These are phyloP conservation scores for Bombycilla garrulus DNA, from an alignment of 2,113 vertebrate genomes.

Conservation along the genomic window DNA sequence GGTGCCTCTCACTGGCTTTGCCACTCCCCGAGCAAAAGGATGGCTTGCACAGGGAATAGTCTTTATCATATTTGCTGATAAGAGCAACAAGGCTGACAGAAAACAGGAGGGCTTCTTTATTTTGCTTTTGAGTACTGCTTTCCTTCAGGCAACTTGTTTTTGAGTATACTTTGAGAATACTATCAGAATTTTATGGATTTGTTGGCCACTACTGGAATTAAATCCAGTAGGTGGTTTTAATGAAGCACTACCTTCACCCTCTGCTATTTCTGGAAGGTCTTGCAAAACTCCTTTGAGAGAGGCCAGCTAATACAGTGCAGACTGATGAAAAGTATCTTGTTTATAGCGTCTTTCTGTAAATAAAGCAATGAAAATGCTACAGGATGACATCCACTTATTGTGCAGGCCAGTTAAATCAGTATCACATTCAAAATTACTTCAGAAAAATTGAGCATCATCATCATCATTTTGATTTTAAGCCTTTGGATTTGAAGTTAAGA, in stretches of 20 bases:
- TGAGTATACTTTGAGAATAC: not conserved
- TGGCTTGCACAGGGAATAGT: not conserved
- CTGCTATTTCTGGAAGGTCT: not conserved
- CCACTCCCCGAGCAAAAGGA: not conserved
- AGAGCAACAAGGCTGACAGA: not conserved
- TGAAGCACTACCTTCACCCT: not conserved
- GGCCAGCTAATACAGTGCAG: not conserved
- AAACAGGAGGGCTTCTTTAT: not conserved
- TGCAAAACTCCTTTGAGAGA: not conserved
- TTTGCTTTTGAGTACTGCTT: not conserved
- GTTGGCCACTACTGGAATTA: not conserved
- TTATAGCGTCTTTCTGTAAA: not conserved
- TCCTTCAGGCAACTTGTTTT: not conserved
- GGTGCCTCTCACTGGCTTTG: not conserved
- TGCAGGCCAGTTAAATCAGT: not conserved
- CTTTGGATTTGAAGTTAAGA: not conserved
- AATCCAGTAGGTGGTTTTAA: not conserved
- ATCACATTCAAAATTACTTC: rapidly evolving
- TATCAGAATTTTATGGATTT: not conserved
- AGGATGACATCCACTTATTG: not conserved
- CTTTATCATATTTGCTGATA: not conserved
- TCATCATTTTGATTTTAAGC: not conserved
- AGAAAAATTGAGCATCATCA: not conserved
- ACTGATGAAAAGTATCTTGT: not conserved
- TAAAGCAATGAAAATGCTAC: not conserved